Conservation (phyloP, 2,797 vertebrate species). For the Apogon hyalosoma region DNA sequence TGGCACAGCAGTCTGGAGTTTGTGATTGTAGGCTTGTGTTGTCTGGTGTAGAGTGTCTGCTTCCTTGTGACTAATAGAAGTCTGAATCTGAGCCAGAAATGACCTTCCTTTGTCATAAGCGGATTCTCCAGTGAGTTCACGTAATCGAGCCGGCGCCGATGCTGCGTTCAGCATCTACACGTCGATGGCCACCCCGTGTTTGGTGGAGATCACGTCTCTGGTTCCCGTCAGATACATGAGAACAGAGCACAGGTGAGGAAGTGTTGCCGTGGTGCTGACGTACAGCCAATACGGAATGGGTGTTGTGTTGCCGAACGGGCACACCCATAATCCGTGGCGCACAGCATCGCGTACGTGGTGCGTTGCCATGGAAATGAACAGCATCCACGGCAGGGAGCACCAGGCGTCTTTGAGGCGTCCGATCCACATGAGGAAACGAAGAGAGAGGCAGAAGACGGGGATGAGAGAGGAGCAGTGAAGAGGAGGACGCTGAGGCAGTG, state of each 20-base stretch:
- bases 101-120: neutral
- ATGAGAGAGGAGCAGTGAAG: conserved; percentile 96
- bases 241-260: conserved; percentile 94
- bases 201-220: conserved; percentile 92
- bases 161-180: conserved; percentile 76
- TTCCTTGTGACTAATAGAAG: neutral
- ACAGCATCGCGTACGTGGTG: conserved; percentile 94
- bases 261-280: conserved; percentile 90
- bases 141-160: conserved; percentile 5
- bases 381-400: conserved; percentile 97
- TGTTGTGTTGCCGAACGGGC: conserved; percentile 93
- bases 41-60: neutral
- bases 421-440: conserved; percentile 91
- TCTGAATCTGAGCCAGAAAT: neutral
- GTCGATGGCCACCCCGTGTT: conserved; percentile 92
- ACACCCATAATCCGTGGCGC: conserved; percentile 95
- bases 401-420: conserved; percentile 93
- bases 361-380: conserved; percentile 94
- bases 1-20: conserved; percentile 13
- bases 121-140: conserved; percentile 25
- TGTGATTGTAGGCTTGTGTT: neutral
- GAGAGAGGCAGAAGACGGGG: conserved; percentile 87
- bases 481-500: conserved; percentile 90
- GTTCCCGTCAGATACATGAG: conserved; percentile 96
- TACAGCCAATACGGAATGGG: conserved; percentile 96